Evolutionary conservation across 2,113 vertebrate species (phyloP).

Genomic region (Zingel zingel): DNA sequence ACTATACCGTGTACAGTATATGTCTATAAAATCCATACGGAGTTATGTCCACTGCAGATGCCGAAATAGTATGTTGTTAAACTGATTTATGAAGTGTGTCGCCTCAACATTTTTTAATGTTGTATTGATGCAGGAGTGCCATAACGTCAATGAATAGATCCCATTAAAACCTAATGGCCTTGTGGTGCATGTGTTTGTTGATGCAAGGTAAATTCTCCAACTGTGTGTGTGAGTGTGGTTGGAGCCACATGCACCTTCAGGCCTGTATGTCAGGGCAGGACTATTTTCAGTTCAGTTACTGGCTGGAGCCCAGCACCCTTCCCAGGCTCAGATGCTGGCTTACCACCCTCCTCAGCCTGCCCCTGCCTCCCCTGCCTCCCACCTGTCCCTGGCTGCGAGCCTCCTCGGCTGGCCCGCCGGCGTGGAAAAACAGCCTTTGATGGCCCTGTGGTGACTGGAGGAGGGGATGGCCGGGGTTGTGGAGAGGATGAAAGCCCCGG

Average conservation of each 20-base stretch:
- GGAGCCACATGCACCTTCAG: slow-evolving; percentile 44
- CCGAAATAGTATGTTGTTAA: slow-evolving; percentile 70
- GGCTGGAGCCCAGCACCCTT: slow-evolving; percentile 74
- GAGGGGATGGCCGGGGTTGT: slow-evolving; percentile 47
- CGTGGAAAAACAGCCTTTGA: slow-evolving; percentile 87
- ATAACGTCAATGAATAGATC: slow-evolving; percentile 71
- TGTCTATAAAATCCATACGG: slow-evolving; percentile 71
- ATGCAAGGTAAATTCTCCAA: slow-evolving; percentile 51
- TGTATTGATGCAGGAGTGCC: slow-evolving; percentile 68
- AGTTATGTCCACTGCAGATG: slow-evolving; percentile 70
- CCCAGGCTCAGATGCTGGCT: slow-evolving; percentile 78
- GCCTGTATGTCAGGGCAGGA: slow-evolving; percentile 69
- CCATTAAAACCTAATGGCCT: slow-evolving; percentile 65
- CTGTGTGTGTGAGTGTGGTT: slow-evolving; percentile 34
- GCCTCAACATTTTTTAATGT: slow-evolving; percentile 69
- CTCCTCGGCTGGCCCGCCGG: slow-evolving; percentile 79
- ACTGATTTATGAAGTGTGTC: slow-evolving; percentile 73
- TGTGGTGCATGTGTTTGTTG: slow-evolving; percentile 57
- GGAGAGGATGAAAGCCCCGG: slow-evolving; percentile 64
- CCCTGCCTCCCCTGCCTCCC: slow-evolving; percentile 73
- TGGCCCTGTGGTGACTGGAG: slow-evolving; percentile 79
- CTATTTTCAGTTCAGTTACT: slow-evolving; percentile 83
- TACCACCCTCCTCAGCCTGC: slow-evolving; percentile 57
- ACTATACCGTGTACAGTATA: slow-evolving; percentile 59
- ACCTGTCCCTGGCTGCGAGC: slow-evolving; percentile 84